Evolutionary conservation across 2,797 vertebrate species (phyloP), one percentile per base, ranked within the genome.

Genomic region (Chloroceryle inda): DNA sequence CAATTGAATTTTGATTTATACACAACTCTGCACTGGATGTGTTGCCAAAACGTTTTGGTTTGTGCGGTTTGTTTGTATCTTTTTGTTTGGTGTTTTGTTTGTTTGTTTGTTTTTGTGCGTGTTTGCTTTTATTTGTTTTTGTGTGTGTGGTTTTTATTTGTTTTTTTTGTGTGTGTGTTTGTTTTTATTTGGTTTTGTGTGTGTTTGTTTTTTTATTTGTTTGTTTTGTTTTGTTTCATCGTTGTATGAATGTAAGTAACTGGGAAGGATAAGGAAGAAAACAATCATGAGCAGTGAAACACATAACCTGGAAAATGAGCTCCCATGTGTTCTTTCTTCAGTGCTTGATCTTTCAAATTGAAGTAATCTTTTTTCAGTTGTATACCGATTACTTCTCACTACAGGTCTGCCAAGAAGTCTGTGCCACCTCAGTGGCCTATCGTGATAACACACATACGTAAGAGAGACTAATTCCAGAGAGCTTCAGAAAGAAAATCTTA

Each of bases 1-100:
- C 69, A 92, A 94, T 73, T 90, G 47, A 88, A 59, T 86, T 95
- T 88, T 91, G 76, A 81, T 86, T 94, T 94, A 78, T 75, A 45
- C 9, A 42, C 27, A 68, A 33, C 42, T 89, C 27, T 56, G 13
- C 10, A 27, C 52, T 73, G 71, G 33, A 35, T 72, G 10, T 20
- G 2, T 56, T 93, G 56, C 49, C 33, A 62, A 55, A 84, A 79
- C 18, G 38, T 11, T 58, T 22, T 52, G 38, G 31, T 24, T 38
- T 75, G 4, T 78, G 14, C 15, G 40, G 40, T 40, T 40, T 40
- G 40, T 40, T 40, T 40, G 40, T 40, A 5, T 38, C 14, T 40
- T 40, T 40, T 40, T 40, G 38, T 40, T 40, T 40, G 38, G 37
- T 37, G 13, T 38, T 38, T 40, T 40, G 13, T 40, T 40, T 40